Evolutionary conservation across 2,888 invertebrate genomes (phyloP).

Genomic region (Apocheima hispidaria): DNA sequence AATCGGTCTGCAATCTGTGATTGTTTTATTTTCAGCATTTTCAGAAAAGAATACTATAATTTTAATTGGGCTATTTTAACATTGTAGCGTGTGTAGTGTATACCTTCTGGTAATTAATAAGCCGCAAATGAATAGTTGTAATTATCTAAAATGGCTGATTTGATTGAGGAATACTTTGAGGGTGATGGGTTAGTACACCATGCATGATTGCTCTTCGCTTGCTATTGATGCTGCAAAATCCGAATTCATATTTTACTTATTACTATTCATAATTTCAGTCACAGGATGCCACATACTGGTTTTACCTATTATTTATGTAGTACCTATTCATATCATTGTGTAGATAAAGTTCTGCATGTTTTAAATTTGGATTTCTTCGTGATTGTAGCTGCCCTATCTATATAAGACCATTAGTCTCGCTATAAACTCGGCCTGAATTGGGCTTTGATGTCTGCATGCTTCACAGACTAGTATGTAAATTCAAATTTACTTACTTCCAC

Average conservation of each 20-base stretch:
- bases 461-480: background rate
- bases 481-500: too few relatives aligned
- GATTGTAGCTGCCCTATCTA: background rate
- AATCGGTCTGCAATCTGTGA: too few relatives aligned
- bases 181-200: slow-evolving; percentile 81
- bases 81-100: background rate
- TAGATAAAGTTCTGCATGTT: background rate
- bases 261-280: background rate
- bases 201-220: slow-evolving; percentile 36
- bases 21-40: too few relatives aligned
- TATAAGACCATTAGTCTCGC: background rate
- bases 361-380: background rate
- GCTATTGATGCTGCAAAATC: background rate
- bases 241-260: background rate
- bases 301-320: too few relatives aligned
- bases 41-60: background rate
- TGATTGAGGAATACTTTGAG: slow-evolving; percentile 77
- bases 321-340: background rate
- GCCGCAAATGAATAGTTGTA: slow-evolving; percentile 2
- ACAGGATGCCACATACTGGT: too few relatives aligned
- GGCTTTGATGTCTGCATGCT: background rate
- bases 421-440: background rate
- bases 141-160: slow-evolving; percentile 67
- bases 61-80: background rate
- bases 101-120: slow-evolving; percentile 16